A percentile compares a stretch with the other conserved stretches of the same genome.
phyloP scores from a whole-genome alignment of 2,888 invertebrate genomes.

The Meteorus colon region DNA sequence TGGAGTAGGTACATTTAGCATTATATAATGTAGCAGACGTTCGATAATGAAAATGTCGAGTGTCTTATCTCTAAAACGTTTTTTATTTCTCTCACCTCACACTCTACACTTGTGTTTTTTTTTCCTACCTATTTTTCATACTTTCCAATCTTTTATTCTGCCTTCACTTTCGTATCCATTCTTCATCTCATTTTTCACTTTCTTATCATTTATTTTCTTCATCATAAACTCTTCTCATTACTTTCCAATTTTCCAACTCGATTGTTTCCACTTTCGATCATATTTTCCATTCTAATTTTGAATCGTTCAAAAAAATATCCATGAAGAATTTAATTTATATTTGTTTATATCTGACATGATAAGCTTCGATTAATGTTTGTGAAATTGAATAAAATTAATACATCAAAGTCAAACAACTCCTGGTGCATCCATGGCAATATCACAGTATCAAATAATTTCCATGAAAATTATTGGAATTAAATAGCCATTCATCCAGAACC shows the following conservation, averaged over 20 bases:
- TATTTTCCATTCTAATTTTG: constrained; percentile 3
- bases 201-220: constrained; percentile 4
- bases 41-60: constrained; percentile 6
- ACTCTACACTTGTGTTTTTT: background rate
- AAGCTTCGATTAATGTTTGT: background rate
- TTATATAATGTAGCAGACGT: background rate
- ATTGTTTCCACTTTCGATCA: background rate
- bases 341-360: background rate
- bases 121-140: background rate
- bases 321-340: background rate
- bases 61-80: constrained; percentile 1
- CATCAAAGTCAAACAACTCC: too few relatives aligned
- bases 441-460: too few relatives aligned
- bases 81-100: background rate
- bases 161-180: constrained; percentile 34
- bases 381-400: too few relatives aligned
- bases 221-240: constrained; percentile 12
- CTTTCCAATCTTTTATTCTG: constrained; percentile 13
- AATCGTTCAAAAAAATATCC: background rate
- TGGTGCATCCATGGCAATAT: too few relatives aligned
- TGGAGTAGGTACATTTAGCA: constrained; percentile 46
- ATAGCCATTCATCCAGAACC: too few relatives aligned
- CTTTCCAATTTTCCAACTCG: constrained; percentile 27
- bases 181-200: constrained; percentile 37
- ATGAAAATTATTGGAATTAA: too few relatives aligned